Conservation (phyloP, 2,888 invertebrate species). For the Orthosia gracilis region DNA sequence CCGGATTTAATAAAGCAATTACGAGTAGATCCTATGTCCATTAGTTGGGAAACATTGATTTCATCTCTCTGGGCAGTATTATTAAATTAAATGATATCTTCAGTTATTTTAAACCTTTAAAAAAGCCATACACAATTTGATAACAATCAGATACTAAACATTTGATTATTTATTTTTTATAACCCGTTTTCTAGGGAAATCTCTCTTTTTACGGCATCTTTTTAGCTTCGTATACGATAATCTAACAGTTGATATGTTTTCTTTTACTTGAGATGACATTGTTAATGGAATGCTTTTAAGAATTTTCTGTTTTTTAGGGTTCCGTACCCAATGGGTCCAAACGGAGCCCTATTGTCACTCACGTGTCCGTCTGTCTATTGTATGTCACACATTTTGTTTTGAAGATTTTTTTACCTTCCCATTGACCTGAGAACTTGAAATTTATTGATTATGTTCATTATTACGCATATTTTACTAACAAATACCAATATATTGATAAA, state of each 20-base stretch:
- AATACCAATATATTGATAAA: too few species aligned
- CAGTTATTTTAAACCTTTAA: not conserved
- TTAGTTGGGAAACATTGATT: constrained; percentile 30
- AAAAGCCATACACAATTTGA: not conserved
- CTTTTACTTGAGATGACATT: not conserved
- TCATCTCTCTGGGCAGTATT: not conserved
- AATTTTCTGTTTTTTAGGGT: too few species aligned
- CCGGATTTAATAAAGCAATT: constrained; percentile 40
- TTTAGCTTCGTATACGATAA: not conserved
- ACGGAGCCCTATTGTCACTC: too few species aligned
- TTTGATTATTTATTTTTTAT: not conserved
- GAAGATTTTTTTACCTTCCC: too few species aligned
- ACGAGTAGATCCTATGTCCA: constrained; percentile 12
- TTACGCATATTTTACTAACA: too few species aligned
- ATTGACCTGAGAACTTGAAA: too few species aligned
- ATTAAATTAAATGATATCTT: not conserved
- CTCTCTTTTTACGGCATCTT: not conserved
- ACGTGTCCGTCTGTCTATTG: too few species aligned
- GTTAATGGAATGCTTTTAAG: not conserved
- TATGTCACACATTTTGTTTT: too few species aligned
- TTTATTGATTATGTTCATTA: too few species aligned
- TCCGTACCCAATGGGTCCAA: too few species aligned
- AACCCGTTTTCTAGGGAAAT: not conserved
- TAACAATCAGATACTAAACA: not conserved
- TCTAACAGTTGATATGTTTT: not conserved